Evolutionary conservation across 2,888 invertebrate genomes (phyloP).

Genomic region (Eurytoma californica): DNA sequence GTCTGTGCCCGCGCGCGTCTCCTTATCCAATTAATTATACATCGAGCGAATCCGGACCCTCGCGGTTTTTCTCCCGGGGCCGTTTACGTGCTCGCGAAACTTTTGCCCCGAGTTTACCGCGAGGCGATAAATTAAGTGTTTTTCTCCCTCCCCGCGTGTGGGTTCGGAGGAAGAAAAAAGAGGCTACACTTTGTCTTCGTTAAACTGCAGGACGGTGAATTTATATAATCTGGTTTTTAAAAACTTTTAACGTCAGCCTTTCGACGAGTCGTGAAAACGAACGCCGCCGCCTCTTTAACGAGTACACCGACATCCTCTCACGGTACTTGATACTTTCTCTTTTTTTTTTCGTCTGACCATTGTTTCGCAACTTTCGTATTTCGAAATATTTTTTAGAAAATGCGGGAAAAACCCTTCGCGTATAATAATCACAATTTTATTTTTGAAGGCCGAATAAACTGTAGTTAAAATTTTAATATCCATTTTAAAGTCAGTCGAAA

Average conservation of each 20-base stretch:
- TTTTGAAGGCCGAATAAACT: too few species aligned
- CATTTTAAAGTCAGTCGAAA: too few species aligned
- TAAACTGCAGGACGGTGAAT: not conserved
- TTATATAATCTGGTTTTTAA: slow-evolving; percentile 13
- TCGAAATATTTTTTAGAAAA: not conserved
- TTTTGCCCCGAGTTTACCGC: not conserved
- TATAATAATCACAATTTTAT: too few species aligned
- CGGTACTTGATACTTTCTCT: slow-evolving; percentile 24
- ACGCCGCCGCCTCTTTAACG: not conserved
- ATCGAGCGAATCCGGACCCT: slow-evolving; percentile 6
- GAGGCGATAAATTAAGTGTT: slow-evolving; percentile 2
- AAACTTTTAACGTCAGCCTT: not conserved
- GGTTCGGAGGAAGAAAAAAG: not conserved
- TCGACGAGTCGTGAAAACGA: slow-evolving; percentile 26
- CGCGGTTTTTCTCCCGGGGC: slow-evolving; percentile 13
- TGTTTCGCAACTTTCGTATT: slow-evolving; percentile 24
- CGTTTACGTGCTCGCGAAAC: not conserved
- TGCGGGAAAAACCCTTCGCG: too few species aligned
- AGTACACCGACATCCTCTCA: not conserved
- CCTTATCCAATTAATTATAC: slow-evolving; percentile 48
- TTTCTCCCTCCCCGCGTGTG: not conserved
- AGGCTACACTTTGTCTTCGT: not conserved
- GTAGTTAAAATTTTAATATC: too few species aligned
- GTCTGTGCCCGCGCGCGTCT: slow-evolving; percentile 22
- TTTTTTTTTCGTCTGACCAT: slow-evolving; percentile 9